Conservation (phyloP, 2,113 vertebrate species). For the Phoenicopterus ruber region DNA sequence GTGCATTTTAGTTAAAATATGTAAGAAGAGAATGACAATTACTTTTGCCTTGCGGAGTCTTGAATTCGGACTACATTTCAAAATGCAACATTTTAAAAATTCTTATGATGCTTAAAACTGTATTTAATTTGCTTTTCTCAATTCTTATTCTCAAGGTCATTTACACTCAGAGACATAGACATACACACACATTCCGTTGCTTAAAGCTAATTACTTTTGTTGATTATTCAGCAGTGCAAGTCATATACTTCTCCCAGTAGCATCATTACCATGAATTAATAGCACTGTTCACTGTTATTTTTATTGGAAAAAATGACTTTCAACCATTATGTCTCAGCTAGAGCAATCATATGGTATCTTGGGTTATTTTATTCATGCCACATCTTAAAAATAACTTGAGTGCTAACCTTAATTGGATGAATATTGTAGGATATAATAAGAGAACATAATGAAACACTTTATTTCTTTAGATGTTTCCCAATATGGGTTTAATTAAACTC, state of each 20-base stretch:
- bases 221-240: constrained; percentile 45
- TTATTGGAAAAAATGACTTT: constrained; percentile 46
- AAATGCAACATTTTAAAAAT: not conserved
- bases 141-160: constrained; percentile 28
- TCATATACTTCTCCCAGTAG: constrained; percentile 15
- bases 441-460: constrained; percentile 13
- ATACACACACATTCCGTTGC: not conserved
- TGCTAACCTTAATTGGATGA: constrained; percentile 28
- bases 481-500: constrained; percentile 31
- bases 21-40: not conserved
- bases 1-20: not conserved
- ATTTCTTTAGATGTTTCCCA: constrained; percentile 12
- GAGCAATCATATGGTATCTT: constrained; percentile 23
- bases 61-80: not conserved
- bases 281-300: constrained; percentile 28
- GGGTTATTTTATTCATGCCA: constrained; percentile 8
- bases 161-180: not conserved
- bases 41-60: not conserved
- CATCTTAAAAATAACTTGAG: constrained; percentile 45
- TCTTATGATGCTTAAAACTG: not conserved
- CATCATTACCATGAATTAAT: constrained; percentile 41
- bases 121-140: constrained; percentile 2
- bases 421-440: constrained; percentile 12
- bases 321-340: constrained; percentile 29
- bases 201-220: constrained; percentile 45